These are phyloP conservation scores for Coracopsis vasa DNA, from an alignment of 2,113 vertebrate genomes.

Conservation along the genomic window DNA sequence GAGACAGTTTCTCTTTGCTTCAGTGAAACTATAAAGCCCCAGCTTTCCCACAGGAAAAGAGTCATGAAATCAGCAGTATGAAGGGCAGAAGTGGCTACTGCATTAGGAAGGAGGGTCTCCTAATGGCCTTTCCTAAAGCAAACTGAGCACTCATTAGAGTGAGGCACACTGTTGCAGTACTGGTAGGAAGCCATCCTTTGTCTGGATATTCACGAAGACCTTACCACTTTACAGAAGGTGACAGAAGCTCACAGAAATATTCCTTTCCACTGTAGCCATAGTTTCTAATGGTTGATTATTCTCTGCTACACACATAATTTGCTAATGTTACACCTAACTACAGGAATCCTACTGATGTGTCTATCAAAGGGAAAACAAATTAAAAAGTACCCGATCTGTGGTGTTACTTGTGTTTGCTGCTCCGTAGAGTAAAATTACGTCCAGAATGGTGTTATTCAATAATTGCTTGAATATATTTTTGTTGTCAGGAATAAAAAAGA, in stretches of 20 bases:
- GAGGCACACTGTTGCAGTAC: neutral
- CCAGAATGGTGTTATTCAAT: neutral
- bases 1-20: neutral
- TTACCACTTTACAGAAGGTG: neutral
- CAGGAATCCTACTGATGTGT: neutral
- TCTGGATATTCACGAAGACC: neutral
- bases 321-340: neutral
- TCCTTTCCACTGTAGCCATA: neutral
- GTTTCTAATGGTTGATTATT: neutral
- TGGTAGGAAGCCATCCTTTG: neutral
- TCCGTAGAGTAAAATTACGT: neutral
- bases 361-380: neutral
- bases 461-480: neutral
- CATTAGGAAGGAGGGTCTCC: rapidly evolving
- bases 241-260: neutral
- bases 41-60: neutral
- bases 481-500: neutral
- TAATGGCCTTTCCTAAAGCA: neutral
- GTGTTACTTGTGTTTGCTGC: neutral
- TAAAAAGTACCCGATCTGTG: neutral
- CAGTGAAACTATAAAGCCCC: neutral
- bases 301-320: rapidly evolving
- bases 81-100: neutral
- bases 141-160: neutral
- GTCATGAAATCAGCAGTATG: neutral